Percentiles rank a stretch among this genome's conserved stretches.
phyloP scores from a whole-genome alignment of 2,113 vertebrate species.

The Epinephelus lanceolatus region DNA sequence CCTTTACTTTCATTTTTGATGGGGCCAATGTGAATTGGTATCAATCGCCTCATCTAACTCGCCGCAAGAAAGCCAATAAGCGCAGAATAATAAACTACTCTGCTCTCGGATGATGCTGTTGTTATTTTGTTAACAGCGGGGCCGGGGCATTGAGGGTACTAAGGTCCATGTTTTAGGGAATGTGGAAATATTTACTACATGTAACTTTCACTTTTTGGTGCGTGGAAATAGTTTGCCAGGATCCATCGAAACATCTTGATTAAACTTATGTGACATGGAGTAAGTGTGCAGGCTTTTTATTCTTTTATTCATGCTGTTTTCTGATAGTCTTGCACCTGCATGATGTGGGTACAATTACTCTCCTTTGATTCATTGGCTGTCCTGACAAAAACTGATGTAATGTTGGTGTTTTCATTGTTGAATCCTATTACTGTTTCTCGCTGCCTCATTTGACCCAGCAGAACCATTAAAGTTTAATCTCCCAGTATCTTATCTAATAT shows the following conservation, averaged over 20 bases:
- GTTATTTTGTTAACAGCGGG: background rate
- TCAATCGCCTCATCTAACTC: background rate
- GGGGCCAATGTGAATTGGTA: background rate
- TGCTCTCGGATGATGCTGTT: background rate
- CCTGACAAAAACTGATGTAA: background rate
- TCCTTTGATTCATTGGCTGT: background rate
- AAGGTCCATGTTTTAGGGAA: background rate
- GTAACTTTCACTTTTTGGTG: background rate
- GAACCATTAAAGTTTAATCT: slow-evolving; percentile 34
- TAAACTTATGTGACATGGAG: no score
- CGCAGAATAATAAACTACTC: background rate
- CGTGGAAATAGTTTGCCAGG: background rate
- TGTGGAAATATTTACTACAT: background rate
- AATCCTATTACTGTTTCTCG: background rate
- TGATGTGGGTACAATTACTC: no score
- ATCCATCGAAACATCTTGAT: no score
- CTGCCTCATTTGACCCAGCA: slow-evolving; percentile 19
- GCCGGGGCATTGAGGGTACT: background rate
- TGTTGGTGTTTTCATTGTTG: background rate
- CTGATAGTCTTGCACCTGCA: no score
- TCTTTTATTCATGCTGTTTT: no score
- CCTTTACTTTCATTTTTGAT: no score
- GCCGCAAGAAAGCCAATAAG: background rate
- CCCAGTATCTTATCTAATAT: slow-evolving; percentile 16
- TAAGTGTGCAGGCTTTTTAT: no score